Evolutionary conservation across 2,888 invertebrate species (phyloP).

Genomic region (Morinoia aosen): DNA sequence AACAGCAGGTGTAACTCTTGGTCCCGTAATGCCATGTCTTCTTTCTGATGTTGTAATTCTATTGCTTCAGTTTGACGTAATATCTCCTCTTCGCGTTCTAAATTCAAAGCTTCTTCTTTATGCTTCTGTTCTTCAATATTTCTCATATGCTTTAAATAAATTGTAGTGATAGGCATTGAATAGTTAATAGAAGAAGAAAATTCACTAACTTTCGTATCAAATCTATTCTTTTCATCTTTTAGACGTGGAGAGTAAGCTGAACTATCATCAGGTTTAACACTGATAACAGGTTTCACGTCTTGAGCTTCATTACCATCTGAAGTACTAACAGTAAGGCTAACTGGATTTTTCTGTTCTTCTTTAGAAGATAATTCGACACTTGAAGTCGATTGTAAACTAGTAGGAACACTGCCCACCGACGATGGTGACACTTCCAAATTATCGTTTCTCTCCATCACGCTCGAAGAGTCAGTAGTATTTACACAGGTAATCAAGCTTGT

Average conservation of each 20-base stretch:
- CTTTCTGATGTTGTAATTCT: neutral
- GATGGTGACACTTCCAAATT: neutral
- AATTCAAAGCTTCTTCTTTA: neutral
- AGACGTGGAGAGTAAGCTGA: neutral
- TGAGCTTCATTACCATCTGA: neutral
- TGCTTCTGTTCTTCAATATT: slow-evolving; percentile 42
- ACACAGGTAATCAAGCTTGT: neutral
- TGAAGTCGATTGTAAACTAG: neutral
- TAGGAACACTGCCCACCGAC: neutral
- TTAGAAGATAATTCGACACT: neutral
- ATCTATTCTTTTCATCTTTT: slow-evolving; percentile 29
- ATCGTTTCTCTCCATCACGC: neutral
- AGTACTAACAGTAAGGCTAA: neutral
- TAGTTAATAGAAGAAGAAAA: slow-evolving; percentile 60
- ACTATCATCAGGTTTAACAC: neutral
- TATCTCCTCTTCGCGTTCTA: slow-evolving; percentile 19
- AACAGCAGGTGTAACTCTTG: neutral
- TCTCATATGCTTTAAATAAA: slow-evolving; percentile 64
- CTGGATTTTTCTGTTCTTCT: neutral
- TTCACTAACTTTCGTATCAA: slow-evolving; percentile 55
- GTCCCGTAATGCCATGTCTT: neutral
- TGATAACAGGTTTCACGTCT: neutral
- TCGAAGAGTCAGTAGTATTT: neutral
- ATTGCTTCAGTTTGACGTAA: neutral
- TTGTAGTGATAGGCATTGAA: slow-evolving; percentile 63